A percentile compares a stretch with the other conserved stretches of the same genome.
phyloP scores from a whole-genome alignment of 2,113 vertebrate genomes.

The Sapayoa aenigma region DNA sequence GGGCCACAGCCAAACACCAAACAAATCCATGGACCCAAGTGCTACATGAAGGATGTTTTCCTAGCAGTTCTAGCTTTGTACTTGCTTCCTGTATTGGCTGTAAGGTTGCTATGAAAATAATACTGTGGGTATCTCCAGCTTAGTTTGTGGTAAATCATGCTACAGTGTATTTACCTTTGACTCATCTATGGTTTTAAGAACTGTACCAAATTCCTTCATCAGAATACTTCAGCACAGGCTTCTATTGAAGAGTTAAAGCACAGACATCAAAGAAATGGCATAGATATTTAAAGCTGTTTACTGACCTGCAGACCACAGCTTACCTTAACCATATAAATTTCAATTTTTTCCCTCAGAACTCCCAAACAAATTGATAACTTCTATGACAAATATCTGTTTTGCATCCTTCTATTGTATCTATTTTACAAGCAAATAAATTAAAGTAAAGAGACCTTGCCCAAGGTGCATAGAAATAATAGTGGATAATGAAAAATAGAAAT shows the following conservation, averaged over 20 bases:
- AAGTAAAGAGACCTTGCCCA: neutral
- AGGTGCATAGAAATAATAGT: neutral
- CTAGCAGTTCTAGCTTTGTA: slow-evolving; percentile 47
- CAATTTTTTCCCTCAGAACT: neutral
- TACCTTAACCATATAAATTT: neutral
- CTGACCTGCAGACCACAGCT: neutral
- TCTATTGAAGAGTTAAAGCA: neutral
- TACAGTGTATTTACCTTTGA: slow-evolving; percentile 35
- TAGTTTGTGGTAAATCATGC: slow-evolving; percentile 22
- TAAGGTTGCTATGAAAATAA: slow-evolving; percentile 14
- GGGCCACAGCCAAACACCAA: slow-evolving; percentile 34
- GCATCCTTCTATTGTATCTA: neutral
- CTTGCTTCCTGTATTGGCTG: slow-evolving; percentile 31
- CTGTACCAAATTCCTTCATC: neutral
- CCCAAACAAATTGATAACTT: neutral
- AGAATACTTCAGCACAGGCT: neutral
- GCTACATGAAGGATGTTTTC: slow-evolving; percentile 37
- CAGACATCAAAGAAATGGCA: neutral
- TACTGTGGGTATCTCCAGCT: slow-evolving; percentile 11
- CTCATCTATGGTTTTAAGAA: slow-evolving; percentile 42
- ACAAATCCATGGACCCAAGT: neutral
- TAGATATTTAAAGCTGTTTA: neutral
- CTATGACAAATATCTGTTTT: neutral
- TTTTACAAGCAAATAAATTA: neutral
- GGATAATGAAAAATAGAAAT: neutral